Base-by-base conservation (phyloP, 1,140 invertebrate genomes). In the Heliothis subflexa region DNA sequence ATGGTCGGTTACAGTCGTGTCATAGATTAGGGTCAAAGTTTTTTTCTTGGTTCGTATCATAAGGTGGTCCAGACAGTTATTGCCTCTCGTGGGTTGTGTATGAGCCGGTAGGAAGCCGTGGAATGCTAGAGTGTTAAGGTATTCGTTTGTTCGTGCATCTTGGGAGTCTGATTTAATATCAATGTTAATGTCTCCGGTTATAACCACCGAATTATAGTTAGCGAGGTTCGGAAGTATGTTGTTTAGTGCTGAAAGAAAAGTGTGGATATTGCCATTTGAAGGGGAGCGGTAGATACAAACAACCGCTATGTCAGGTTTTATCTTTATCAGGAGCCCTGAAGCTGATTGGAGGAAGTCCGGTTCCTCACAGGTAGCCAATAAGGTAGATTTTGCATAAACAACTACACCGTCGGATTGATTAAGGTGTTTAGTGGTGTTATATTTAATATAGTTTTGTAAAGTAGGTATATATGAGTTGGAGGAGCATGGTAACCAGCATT, bases 401-500 rank as follows among this genome's bases (percentile, higher is more conserved):
- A 75, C 57, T 1, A 75, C 73, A 14, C 73, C 73, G 45, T 75
- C 73, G 13, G 47, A 62, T n/a, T 75, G 45, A 13, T 75, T 75
- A 7, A 50, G 5, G 18, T 75, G 73, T 7, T 61, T 75, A 13
- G 55, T 62, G 0, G 73, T 75, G 11, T n/a, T 45, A 13, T 50
- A 49, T 1, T 18, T 0, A n/a, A 16, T 50, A 13, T 75, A 62
- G 25, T 62, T 62, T 13, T 25, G 4, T 2, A 50, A 21, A 1
- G 14, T 50, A 5, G 72, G 72, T 3, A 75, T 49, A 0, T 4
- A 2, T 7, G 0, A 18, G 16, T 54, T 54, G 18, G n/a, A 16
- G 9, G 16, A 0, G n/a, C 52, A 54, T 18, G 3, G 0, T 18
- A 54, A 18, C 52, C 52, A 54, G 5, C 52, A 54, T 54, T 54